phyloP scores from a whole-genome alignment of 1,140 invertebrate species.

The Rhagoletis pomonella region DNA sequence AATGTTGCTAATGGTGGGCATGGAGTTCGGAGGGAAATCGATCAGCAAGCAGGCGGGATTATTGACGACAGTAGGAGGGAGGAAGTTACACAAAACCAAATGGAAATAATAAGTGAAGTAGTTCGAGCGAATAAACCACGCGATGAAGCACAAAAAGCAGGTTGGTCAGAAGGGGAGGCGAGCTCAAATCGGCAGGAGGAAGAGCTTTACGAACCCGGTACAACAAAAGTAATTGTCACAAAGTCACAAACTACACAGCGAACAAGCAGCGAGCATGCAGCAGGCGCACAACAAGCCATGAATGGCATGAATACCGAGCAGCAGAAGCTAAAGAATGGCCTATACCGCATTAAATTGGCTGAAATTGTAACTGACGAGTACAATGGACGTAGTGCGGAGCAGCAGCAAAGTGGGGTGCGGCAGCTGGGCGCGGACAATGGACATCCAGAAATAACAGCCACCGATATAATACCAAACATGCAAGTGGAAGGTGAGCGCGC shows the following conservation, averaged over 20 bases:
- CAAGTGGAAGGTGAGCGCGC: neutral
- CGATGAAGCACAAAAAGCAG: neutral
- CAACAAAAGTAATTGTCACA: neutral
- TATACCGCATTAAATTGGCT: constrained; percentile 60
- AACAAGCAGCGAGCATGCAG: neutral
- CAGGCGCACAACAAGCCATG: neutral
- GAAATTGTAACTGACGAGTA: constrained; percentile 59
- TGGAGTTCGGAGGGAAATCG: neutral
- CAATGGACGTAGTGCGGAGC: constrained; percentile 17
- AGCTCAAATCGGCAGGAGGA: neutral
- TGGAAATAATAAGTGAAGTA: neutral
- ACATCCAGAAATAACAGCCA: neutral
- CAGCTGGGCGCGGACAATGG: neutral
- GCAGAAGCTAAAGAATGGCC: constrained; percentile 55
- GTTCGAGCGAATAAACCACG: neutral
- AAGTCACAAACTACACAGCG: neutral
- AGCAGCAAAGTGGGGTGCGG: neutral
- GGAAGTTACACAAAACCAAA: neutral
- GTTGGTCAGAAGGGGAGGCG: neutral
- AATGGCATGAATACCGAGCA: constrained; percentile 53
- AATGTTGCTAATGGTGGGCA: neutral
- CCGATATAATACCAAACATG: neutral
- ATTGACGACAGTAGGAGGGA: neutral
- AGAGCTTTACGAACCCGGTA: neutral
- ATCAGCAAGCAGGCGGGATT: neutral